phyloP scores from a whole-genome alignment of 2,113 vertebrate species.

The Phrynosoma platyrhinos region DNA sequence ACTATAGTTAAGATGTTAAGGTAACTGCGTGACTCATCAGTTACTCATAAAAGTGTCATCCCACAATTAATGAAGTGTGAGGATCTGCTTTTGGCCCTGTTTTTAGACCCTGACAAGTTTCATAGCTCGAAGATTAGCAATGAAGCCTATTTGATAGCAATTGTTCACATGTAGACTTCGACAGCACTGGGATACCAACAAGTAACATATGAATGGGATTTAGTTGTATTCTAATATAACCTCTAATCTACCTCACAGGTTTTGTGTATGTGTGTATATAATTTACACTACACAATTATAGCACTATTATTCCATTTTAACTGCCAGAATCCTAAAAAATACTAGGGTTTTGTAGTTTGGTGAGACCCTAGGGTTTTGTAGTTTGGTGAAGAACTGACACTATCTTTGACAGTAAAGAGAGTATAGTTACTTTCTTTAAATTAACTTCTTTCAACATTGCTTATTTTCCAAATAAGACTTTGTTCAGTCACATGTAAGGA shows the following conservation, averaged over 20 bases:
- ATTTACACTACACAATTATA: no score
- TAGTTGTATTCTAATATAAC: background rate
- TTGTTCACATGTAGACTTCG: background rate
- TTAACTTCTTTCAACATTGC: background rate
- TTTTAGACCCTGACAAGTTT: background rate
- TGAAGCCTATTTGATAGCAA: background rate
- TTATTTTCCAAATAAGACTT: background rate
- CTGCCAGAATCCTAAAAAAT: no score
- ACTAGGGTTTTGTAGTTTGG: no score
- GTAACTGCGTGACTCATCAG: background rate
- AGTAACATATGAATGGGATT: background rate
- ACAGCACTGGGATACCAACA: background rate
- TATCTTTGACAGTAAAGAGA: background rate
- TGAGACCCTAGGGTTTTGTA: no score
- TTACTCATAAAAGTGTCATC: no score
- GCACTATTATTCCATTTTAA: no score
- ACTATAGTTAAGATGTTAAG: background rate
- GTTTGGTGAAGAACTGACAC: background rate
- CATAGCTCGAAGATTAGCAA: background rate
- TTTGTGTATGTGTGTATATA: background rate
- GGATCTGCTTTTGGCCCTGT: background rate
- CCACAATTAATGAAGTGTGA: no score
- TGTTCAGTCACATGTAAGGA: background rate
- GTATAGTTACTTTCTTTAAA: background rate
- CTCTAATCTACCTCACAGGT: background rate